Evolutionary conservation across 1,140 invertebrate species (phyloP), one percentile per base, ranked within the genome.

Genomic region (Cecropterus lyciades): DNA sequence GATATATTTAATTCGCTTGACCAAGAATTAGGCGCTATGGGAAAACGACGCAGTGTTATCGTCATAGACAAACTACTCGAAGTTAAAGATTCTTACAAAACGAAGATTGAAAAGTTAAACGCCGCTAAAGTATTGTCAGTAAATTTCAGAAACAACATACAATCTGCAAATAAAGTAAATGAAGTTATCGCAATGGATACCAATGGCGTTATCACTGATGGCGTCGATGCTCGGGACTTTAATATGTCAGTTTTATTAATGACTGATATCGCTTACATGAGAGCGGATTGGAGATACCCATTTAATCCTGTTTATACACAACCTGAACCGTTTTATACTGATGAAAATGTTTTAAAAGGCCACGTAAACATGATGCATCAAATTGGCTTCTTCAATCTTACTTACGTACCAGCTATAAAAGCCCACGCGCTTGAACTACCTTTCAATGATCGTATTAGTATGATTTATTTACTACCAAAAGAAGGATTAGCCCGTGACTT

Each of bases 241-340:
- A 72, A 73, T 7, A 79, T 93, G 17, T 95, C 95, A 0, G 79
- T 92, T 57, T 70, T 96, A 10, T 73, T 97, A 1, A 83, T 96
- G 40, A 94, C 94, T 7, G 96, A 96, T 70, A 94, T 94, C 0
- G 85, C 96, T 16, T 96, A 95, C 75, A 97, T 97, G 83, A 96
- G 95, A 84, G 95, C 94, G 42, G 79, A 80, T 0, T 97, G 96
- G 96, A 79, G 89, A 33, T 84, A 82, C 6, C 90, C 94, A 0
- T 97, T 97, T 71, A 93, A 95, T 69, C 82, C 80, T 14, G 78
- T 78, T 0, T 78, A 79, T 0, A 96, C 96, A 0, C 67, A 65
- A n/a, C 45, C n/a, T 3, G 82, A 87, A 45, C 62, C 68, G 0
- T 94, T 94, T 70, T 92, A 88, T 64, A 81, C 84, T 3, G 77